Base-by-base conservation (phyloP, 2,797 vertebrate genomes). In the Synanceia verrucosa region DNA sequence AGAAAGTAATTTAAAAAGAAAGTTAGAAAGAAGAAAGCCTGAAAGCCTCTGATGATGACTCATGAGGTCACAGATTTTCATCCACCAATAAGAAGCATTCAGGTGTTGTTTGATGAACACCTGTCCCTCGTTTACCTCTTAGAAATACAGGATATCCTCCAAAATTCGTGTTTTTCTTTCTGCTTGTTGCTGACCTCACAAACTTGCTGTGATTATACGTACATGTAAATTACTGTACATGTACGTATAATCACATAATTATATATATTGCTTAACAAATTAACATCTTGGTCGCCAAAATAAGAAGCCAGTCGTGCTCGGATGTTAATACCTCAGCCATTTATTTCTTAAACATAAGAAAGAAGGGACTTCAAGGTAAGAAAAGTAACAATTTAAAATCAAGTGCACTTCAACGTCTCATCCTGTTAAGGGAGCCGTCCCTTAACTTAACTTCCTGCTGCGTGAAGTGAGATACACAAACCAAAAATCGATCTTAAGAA, bases 321-420 rank as follows among this genome's bases (percentile, higher is more conserved):
- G 51, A 78, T 34, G 62, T 80, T 84, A 70, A 69, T 68, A 88
- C 87, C 86, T 91, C 89, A 90, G 88, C 87, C 85, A 88, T 95
- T 95, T 95, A 95, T 95, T 91, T 94, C 86, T 92, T 85, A 85
- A 92, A 93, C 90, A 91, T 88, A 86, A 93, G 83, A 93, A 94
- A 92, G 83, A 88, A 88, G 91, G 84, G 66, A 84, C 89, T 87
- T 90, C 82, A 87, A 83, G 85, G 85, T 93, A 93, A 89, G 86
- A 94, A 94, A 93, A 93, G 88, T 69, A 93, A 93, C 86, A 81
- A 87, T 94, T 90, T 88, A 81, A 93, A 94, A 93, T 92, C 93
- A 95, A 94, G 92, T 94, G 92, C 91, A 95, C 93, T 94, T 95
- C 88, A 89, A 89, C 81, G 83, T 92, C 88, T 88, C 77, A 48